A percentile compares a stretch with the other conserved stretches of the same genome.
These are phyloP conservation scores for Dufourea novaeangliae DNA, from an alignment of 1,140 invertebrate species.

Conservation along the genomic window DNA sequence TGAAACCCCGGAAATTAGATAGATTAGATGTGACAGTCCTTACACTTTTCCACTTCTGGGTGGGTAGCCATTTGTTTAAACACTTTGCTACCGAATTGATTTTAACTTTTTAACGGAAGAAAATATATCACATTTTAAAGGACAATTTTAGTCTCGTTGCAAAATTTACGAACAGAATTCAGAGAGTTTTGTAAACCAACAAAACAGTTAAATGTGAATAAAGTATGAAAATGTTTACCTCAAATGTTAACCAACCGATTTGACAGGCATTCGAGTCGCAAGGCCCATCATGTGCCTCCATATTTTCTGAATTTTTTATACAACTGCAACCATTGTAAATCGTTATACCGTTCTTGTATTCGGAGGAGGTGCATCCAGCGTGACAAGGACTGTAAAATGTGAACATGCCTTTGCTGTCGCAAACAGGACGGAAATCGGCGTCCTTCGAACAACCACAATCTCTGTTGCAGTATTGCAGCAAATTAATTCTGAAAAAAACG, in stretches of 20 bases:
- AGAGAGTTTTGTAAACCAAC: no score
- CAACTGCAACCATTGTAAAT: constrained; percentile 83
- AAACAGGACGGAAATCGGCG: constrained; percentile 86
- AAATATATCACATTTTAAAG: no score
- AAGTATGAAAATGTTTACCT: no score
- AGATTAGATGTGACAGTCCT: no score
- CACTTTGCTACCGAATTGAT: no score
- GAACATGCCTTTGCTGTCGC: constrained; percentile 81
- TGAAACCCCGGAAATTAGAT: no score
- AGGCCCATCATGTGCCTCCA: constrained; percentile 81
- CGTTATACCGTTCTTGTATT: constrained; percentile 75
- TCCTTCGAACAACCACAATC: constrained; percentile 84
- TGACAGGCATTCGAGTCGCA: constrained; percentile 82
- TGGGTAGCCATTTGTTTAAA: no score
- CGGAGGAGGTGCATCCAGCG: constrained; percentile 84
- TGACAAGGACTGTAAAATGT: constrained; percentile 88
- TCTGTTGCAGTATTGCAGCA: constrained; percentile 83
- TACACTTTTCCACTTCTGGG: no score
- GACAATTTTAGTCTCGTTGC: no score
- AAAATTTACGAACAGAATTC: no score
- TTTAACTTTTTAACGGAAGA: no score
- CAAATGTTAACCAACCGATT: constrained; percentile 82
- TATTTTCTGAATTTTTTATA: constrained; percentile 70
- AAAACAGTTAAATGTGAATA: no score
- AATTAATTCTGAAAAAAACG: constrained; percentile 57